Evolutionary conservation across 2,113 vertebrate species (phyloP).

Genomic region (Ivindomyrus marchei): DNA sequence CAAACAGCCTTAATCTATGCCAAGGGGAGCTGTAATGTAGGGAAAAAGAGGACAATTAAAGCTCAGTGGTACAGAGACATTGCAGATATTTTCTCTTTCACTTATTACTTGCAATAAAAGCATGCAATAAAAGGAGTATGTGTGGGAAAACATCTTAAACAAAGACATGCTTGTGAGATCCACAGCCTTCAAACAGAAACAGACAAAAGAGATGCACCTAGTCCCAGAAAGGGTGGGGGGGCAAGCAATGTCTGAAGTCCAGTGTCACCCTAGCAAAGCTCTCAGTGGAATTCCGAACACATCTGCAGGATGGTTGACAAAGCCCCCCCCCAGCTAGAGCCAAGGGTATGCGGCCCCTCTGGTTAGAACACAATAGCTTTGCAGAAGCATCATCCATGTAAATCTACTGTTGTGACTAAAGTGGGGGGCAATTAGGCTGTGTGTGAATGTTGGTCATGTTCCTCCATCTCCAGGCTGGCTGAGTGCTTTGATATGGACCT

Average conservation of each 20-base stretch:
- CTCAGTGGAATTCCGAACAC: neutral
- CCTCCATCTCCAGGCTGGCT: neutral
- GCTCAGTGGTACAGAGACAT: neutral
- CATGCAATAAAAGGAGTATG: neutral
- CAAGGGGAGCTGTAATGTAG: neutral
- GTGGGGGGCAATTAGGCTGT: neutral
- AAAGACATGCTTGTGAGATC: neutral
- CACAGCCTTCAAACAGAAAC: neutral
- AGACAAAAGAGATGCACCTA: too few relatives aligned
- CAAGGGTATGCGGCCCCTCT: neutral
- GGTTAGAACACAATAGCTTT: neutral
- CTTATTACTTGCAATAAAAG: slow-evolving; percentile 10
- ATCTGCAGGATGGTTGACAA: neutral
- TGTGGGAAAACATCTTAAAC: neutral
- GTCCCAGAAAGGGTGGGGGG: neutral
- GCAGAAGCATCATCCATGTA: neutral
- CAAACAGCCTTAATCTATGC: neutral
- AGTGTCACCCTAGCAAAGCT: neutral
- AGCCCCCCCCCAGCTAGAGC: neutral
- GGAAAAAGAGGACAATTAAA: neutral
- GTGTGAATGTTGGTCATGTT: neutral
- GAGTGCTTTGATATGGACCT: neutral
- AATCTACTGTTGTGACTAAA: neutral
- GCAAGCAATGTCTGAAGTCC: neutral
- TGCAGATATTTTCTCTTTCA: neutral